A percentile compares a stretch with the other conserved stretches of the same genome.
Evolutionary conservation across 1,140 invertebrate genomes (phyloP).

Genomic region (Zaprionus tsacasi): DNA sequence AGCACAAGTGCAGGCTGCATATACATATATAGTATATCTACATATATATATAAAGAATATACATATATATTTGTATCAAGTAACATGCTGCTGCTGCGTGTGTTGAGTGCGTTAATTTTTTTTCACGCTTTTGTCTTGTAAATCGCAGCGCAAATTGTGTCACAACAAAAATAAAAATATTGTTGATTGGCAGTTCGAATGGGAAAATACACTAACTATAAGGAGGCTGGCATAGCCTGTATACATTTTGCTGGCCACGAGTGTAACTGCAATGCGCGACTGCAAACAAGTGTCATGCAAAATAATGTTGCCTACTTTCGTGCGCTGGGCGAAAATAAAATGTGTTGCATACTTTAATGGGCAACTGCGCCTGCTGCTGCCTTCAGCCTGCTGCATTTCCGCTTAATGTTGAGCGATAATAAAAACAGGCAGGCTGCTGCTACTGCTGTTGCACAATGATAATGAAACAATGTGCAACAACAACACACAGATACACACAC

Average conservation of each 20-base stretch:
- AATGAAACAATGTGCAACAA: constrained; percentile 69
- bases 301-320: constrained; percentile 71
- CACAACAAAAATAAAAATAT: constrained; percentile 1
- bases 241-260: no score
- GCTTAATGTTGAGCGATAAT: constrained; percentile 79
- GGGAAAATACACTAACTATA: neutral
- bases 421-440: constrained; percentile 52
- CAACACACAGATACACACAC: constrained; percentile 30
- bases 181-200: neutral
- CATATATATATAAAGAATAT: neutral
- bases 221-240: no score
- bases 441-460: constrained; percentile 51
- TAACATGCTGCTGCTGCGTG: constrained; percentile 12
- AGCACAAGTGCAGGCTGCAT: constrained; percentile 1
- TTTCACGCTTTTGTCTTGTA: constrained; percentile 42
- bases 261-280: no score
- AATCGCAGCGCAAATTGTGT: constrained; percentile 26
- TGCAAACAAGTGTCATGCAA: constrained; percentile 5
- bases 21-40: constrained; percentile 12
- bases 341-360: constrained; percentile 36
- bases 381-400: constrained; percentile 76
- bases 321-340: constrained; percentile 52
- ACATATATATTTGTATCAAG: constrained; percentile 9
- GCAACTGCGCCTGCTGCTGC: constrained; percentile 40
- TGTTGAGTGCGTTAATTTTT: constrained; percentile 37